Percentiles rank a stretch among this genome's conserved stretches.
phyloP scores from a whole-genome alignment of 2,888 invertebrate genomes.

The Acrobasis repandana region DNA sequence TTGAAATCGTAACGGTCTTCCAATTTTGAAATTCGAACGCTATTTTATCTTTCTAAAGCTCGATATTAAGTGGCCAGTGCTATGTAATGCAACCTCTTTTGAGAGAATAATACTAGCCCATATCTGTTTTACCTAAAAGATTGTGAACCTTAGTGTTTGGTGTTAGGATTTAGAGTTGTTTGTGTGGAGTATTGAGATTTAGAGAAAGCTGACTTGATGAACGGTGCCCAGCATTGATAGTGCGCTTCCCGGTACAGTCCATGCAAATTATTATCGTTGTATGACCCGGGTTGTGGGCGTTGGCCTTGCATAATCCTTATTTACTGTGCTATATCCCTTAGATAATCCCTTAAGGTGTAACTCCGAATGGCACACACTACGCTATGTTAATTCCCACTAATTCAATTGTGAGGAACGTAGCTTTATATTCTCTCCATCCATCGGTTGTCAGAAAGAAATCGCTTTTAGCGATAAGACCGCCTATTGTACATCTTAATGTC shows the following conservation, averaged over 20 bases:
- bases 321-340: conserved; percentile 41
- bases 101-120: conserved; percentile 26
- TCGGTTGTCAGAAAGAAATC: too few relatives aligned
- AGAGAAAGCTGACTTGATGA: conserved; percentile 70
- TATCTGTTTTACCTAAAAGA: conserved; percentile 16
- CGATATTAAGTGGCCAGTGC: conserved; percentile 40
- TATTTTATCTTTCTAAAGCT: conserved; percentile 42
- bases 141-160: conserved; percentile 30
- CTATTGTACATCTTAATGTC: too few relatives aligned
- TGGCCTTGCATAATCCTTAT: conserved; percentile 59
- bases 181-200: conserved; percentile 29
- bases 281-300: conserved; percentile 53
- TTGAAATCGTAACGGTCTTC: conserved; percentile 40
- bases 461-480: too few relatives aligned
- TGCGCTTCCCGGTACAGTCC: conserved; percentile 64
- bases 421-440: too few relatives aligned
- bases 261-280: conserved; percentile 74
- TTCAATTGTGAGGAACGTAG: too few relatives aligned
- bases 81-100: conserved; percentile 36
- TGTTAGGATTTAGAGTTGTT: conserved; percentile 32
- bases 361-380: neutral
- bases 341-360: conserved; percentile 19
- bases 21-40: conserved; percentile 44
- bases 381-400: too few relatives aligned
- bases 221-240: conserved; percentile 61